phyloP scores from a whole-genome alignment of 2,113 vertebrate genomes.

The Myocastor coypus region DNA sequence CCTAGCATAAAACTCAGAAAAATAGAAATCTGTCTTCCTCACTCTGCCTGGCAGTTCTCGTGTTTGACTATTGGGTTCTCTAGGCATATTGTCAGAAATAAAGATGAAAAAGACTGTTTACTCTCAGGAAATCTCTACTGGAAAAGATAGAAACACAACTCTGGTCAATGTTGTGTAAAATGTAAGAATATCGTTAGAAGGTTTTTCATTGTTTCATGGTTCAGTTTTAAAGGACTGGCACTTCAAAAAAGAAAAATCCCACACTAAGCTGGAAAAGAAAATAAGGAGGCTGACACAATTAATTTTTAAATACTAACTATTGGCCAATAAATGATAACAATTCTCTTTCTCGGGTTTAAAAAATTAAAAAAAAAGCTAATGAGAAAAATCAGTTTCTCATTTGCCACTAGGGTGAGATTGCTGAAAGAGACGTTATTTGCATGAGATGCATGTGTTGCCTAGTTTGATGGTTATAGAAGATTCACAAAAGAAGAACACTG shows the following conservation, averaged over 20 bases:
- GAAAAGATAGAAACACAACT: background rate
- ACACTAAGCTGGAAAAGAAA: background rate
- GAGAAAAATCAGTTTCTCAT: background rate
- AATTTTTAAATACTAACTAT: background rate
- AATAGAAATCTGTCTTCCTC: background rate
- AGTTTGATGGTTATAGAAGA: background rate
- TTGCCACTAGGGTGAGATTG: background rate
- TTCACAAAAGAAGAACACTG: background rate
- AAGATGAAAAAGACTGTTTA: background rate
- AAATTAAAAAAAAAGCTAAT: background rate
- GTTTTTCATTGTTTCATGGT: background rate
- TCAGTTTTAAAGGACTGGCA: background rate
- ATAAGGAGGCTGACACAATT: background rate
- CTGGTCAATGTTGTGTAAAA: constrained; percentile 22
- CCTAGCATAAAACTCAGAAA: background rate
- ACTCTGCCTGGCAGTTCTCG: background rate
- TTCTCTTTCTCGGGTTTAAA: background rate
- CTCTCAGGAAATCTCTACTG: background rate
- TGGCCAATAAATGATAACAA: background rate
- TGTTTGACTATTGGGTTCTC: background rate
- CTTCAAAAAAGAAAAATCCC: background rate
- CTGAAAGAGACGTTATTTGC: background rate
- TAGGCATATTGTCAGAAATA: background rate
- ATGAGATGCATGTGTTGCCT: too few relatives aligned
- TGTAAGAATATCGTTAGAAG: background rate